phyloP scores from a whole-genome alignment of 1,140 invertebrate genomes.

The Aplysia californica region DNA sequence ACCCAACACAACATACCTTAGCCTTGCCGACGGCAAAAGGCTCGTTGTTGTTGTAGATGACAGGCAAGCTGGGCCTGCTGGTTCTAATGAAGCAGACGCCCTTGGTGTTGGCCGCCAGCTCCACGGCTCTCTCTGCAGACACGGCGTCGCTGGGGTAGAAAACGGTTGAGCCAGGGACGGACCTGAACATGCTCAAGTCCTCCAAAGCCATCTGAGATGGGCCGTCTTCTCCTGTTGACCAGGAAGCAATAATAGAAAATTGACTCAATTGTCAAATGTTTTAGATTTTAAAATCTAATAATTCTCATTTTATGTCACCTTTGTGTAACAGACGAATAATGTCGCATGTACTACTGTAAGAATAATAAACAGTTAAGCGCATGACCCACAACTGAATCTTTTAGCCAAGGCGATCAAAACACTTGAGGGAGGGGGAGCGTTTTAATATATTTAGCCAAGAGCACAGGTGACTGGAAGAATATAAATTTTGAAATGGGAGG shows the following conservation, averaged over 20 bases:
- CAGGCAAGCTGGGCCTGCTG: constrained; percentile 88
- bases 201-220: constrained; percentile 99
- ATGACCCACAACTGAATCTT: too few species aligned
- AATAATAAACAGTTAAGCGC: too few species aligned
- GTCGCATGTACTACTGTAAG: background rate
- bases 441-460: too few species aligned
- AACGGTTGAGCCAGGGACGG: constrained; percentile 90
- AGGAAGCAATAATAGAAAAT: background rate
- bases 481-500: too few species aligned
- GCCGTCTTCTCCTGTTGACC: constrained; percentile 86
- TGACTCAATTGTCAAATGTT: background rate
- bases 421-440: too few species aligned
- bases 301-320: background rate
- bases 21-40: constrained; percentile 78
- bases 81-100: constrained; percentile 97
- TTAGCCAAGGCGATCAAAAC: too few species aligned
- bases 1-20: constrained; percentile 65
- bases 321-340: background rate
- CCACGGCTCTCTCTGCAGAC: constrained; percentile 90
- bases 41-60: constrained; percentile 91
- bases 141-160: constrained; percentile 99
- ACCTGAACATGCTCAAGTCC: constrained; percentile 95
- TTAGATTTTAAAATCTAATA: background rate
- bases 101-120: constrained; percentile 94
- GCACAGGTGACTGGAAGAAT: too few species aligned